A percentile compares a stretch with the other conserved stretches of the same genome.
These are phyloP conservation scores for Lithodes maja DNA, from an alignment of 2,888 invertebrate genomes.

Conservation along the genomic window DNA sequence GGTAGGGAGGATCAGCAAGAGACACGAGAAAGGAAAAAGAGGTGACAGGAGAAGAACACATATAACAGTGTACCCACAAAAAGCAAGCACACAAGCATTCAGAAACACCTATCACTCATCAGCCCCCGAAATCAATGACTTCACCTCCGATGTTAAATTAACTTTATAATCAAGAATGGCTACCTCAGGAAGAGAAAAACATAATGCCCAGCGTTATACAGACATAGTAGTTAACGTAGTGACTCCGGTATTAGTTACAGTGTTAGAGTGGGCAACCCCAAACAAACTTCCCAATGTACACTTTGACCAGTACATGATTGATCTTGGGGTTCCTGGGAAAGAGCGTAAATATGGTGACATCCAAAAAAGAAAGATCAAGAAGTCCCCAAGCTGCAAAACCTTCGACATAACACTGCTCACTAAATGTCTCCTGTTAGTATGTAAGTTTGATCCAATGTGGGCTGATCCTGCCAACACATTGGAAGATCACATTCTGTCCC, in stretches of 20 bases:
- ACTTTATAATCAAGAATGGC: background rate
- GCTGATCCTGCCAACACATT: background rate
- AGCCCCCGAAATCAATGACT: too few species aligned
- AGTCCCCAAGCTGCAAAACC: background rate
- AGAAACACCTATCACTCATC: too few species aligned
- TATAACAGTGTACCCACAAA: too few species aligned
- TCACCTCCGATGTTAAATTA: too few species aligned
- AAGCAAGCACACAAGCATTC: too few species aligned
- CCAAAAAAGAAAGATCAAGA: background rate
- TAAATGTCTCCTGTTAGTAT: background rate
- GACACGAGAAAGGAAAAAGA: too few species aligned
- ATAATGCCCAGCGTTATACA: background rate
- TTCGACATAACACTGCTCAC: background rate
- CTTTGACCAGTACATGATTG: background rate
- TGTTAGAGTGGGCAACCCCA: background rate
- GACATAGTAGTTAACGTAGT: background rate
- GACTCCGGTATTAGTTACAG: background rate
- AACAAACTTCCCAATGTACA: background rate
- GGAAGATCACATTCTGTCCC: conserved; percentile 5
- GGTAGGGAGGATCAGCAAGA: too few species aligned
- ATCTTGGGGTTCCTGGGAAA: background rate
- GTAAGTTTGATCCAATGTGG: background rate
- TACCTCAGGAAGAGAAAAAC: background rate
- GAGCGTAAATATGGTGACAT: background rate
- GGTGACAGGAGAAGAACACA: too few species aligned